A percentile compares a stretch with the other conserved stretches of the same genome.
phyloP scores from a whole-genome alignment of 2,113 vertebrate species.

The Ictalurus furcatus region DNA sequence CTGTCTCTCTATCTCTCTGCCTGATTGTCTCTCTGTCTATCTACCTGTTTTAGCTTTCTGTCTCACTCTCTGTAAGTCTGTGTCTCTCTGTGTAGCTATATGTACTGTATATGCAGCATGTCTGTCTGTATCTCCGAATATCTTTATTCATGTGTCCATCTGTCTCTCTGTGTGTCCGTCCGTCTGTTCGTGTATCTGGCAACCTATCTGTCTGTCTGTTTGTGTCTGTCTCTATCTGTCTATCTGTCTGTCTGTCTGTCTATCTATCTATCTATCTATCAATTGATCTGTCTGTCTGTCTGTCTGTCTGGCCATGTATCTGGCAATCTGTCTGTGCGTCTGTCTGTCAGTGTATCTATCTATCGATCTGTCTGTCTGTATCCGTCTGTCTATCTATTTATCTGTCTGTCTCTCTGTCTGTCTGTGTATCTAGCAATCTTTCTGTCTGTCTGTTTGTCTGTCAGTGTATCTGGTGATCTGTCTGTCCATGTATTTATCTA shows the following conservation, averaged over 20 bases:
- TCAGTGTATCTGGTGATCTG: background rate
- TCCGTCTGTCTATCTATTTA: background rate
- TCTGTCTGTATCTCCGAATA: background rate
- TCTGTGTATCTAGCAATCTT: no score
- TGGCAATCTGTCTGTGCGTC: background rate
- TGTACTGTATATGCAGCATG: no score
- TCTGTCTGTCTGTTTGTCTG: background rate
- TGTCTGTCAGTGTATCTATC: background rate
- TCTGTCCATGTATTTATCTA: background rate
- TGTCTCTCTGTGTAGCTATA: background rate
- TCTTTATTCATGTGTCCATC: no score
- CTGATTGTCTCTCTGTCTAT: background rate
- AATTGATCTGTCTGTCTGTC: background rate
- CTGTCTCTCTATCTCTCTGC: background rate
- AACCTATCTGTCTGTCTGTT: background rate
- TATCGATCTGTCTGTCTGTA: background rate
- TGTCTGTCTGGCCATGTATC: background rate
- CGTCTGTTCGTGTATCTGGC: no score
- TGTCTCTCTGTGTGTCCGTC: background rate
- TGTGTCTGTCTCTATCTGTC: background rate
- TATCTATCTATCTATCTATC: background rate
- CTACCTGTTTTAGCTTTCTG: background rate
- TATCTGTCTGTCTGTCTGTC: background rate
- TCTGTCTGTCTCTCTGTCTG: background rate
- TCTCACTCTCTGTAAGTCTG: background rate